Base-by-base conservation (phyloP, 2,888 invertebrate genomes). In the Ceriagrion tenellum region DNA sequence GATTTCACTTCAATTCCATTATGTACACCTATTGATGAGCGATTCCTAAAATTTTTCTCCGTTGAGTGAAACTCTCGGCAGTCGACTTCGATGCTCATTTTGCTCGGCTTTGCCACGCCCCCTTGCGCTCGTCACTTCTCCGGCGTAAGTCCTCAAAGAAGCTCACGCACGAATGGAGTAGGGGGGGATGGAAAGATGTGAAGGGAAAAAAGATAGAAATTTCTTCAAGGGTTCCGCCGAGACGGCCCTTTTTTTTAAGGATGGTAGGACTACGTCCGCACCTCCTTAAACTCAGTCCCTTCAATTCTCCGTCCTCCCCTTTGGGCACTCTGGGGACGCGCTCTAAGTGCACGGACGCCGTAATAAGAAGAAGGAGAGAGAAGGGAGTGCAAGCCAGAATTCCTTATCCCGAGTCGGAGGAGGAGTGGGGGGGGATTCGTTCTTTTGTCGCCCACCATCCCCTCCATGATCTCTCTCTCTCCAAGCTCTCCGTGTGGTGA, bases 331-430 rank as follows among this genome's bases (percentile, higher is more conserved):
- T 18, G n/a, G 93, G 93, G 69, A 93, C 91, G 59, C 16, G 63
- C 59, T 63, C 59, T 59, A 59, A 91, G 91, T 59, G 91, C 91
- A 26, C 35, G 91, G 91, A 59, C 91, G 91, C 23, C 91, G 63
- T 69, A 26, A 69, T 91, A 69, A 93, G 93, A 93, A 93, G 93
- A 47, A 47, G 69, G 93, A 35, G 56, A 55, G n/a, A 56, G n/a
- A n/a, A 47, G 55, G 8, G 90, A 59, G 56, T 59, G 47, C 47
- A 30, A 55, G 55, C 0, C 23, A 91, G 91, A 40, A 63, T 91
- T 91, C 63, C 30, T 63, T 59, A 63, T 91, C 40, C 59, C 47
- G 47, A 47, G 47, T 47, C 47, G 2, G 47, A 23, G 69, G 63
- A 63, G 23, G 23, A 35, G 91, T 63, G 63, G 55, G 13, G 40